These are phyloP conservation scores for Oreohelix idahoensis DNA, from an alignment of 1,140 invertebrate genomes.

Conservation along the genomic window DNA sequence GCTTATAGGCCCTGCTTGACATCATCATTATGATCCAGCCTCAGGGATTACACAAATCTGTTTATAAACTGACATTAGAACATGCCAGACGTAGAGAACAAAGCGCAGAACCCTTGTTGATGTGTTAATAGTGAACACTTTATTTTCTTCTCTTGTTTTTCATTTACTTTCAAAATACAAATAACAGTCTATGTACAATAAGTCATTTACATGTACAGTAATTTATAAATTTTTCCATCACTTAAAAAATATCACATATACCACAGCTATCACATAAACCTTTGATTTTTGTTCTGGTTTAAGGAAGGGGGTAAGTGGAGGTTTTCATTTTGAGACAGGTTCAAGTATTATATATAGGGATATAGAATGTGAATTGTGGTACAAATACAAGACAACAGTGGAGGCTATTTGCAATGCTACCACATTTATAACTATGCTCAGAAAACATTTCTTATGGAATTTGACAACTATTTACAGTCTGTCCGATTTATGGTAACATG, in stretches of 20 bases:
- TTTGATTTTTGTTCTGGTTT: slow-evolving; percentile 9
- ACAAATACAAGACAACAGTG: background rate
- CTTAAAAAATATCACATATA: slow-evolving; percentile 13
- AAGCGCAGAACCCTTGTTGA: background rate
- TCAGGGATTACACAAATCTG: too few species aligned
- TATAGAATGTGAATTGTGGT: background rate
- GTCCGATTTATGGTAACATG: too few species aligned
- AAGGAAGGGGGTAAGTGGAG: background rate
- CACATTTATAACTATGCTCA: too few species aligned
- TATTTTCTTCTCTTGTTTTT: slow-evolving; percentile 10
- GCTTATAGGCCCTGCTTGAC: too few species aligned
- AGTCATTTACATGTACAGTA: background rate
- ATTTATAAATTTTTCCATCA: background rate
- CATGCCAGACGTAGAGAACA: too few species aligned
- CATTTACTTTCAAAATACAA: slow-evolving; percentile 20
- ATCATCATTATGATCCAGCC: too few species aligned
- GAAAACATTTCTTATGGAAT: too few species aligned
- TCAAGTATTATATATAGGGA: background rate
- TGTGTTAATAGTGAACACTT: slow-evolving; percentile 15
- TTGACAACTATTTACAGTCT: too few species aligned
- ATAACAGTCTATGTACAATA: slow-evolving; percentile 23
- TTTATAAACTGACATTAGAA: too few species aligned
- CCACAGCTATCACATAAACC: slow-evolving; percentile 4
- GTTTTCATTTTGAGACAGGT: background rate
- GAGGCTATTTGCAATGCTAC: background rate